Evolutionary conservation across 35 echinoderm and acorn worm species (phyloP).

Genomic region (Acanthaster planci): DNA sequence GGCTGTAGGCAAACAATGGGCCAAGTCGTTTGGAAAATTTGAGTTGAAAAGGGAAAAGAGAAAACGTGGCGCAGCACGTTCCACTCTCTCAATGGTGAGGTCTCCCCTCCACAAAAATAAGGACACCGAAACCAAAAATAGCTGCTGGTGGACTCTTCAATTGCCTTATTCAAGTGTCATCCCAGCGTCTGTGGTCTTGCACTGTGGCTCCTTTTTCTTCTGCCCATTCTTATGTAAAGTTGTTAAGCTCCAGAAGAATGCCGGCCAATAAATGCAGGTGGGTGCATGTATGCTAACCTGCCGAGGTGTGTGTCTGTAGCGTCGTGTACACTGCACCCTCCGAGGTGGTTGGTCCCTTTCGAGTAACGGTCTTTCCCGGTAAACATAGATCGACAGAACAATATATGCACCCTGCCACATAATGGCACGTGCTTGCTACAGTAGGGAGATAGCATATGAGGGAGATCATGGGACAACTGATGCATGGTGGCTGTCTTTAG

Average conservation of each 20-base stretch:
- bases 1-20: constrained; percentile 13
- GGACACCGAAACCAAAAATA: too few relatives aligned
- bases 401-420: not conserved
- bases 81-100: not conserved
- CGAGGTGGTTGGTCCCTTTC: not conserved
- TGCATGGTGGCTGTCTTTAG: too few relatives aligned
- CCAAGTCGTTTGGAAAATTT: constrained; percentile 24
- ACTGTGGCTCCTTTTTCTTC: not conserved
- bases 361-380: not conserved
- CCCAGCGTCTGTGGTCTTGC: not conserved
- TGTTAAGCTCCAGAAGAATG: constrained; percentile 18
- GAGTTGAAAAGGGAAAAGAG: not conserved
- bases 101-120: not conserved
- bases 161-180: not conserved
- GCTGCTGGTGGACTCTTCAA: too few relatives aligned
- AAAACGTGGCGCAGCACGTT: not conserved
- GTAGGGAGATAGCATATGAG: too few relatives aligned
- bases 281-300: constrained; percentile 1
- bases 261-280: not conserved
- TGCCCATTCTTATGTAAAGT: not conserved
- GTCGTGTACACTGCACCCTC: not conserved
- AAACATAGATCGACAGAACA: not conserved
- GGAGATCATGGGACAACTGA: too few relatives aligned
- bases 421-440: constrained; percentile 21
- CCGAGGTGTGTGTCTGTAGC: not conserved